Conservation (phyloP, 2,113 vertebrate genomes). For the Oncorhynchus tshawytscha region DNA sequence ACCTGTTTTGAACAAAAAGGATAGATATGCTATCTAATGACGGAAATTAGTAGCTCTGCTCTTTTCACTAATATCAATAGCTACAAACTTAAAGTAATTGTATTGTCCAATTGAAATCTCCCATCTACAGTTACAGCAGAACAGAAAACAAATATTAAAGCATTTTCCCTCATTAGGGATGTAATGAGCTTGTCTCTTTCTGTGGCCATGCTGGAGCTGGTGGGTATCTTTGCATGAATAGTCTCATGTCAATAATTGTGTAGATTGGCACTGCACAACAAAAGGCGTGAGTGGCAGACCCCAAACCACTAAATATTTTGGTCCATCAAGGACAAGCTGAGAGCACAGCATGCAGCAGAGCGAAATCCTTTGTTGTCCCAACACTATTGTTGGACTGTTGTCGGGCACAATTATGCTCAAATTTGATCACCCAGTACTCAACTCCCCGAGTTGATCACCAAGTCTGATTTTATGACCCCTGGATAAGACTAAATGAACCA, state of each 20-base stretch:
- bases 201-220: background rate
- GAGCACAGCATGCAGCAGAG: constrained; percentile 9
- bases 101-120: background rate
- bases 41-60: no score
- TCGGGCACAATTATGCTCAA: constrained; percentile 30
- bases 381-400: constrained; percentile 20
- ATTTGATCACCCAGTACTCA: background rate
- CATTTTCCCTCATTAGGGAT: constrained; percentile 1
- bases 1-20: no score
- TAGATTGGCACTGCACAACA: constrained; percentile 15
- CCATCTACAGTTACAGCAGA: background rate
- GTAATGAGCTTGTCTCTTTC: background rate
- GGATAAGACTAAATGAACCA: no score
- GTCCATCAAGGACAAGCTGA: constrained; percentile 8
- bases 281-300: constrained; percentile 21
- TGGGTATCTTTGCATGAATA: constrained; percentile 1
- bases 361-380: constrained; percentile 27
- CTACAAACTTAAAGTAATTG: background rate
- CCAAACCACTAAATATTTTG: constrained; percentile 11
- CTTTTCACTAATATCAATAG: no score
- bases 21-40: no score
- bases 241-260: constrained; percentile 20
- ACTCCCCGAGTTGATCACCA: background rate
- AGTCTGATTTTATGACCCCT: background rate
- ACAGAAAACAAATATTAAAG: background rate